Evolutionary conservation across 2,888 invertebrate genomes (phyloP).

Genomic region (Trachelus troglodyta): DNA sequence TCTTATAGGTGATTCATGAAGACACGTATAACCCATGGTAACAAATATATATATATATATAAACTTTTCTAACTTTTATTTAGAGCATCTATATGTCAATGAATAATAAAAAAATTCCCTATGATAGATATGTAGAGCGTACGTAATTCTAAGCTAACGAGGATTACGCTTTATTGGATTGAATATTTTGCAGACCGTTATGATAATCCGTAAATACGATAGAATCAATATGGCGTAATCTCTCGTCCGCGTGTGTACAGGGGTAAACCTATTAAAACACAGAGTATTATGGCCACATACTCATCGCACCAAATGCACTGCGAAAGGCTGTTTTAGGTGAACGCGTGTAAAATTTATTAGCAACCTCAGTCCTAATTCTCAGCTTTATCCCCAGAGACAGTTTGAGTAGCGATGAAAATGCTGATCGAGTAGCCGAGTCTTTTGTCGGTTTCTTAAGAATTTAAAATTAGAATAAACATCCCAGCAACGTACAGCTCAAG

Average conservation of each 20-base stretch:
- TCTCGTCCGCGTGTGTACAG: conserved; percentile 15
- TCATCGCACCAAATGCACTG: neutral
- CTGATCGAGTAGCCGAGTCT: neutral
- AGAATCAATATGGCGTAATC: conserved; percentile 37
- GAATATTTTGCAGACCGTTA: conserved; percentile 32
- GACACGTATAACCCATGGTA: neutral
- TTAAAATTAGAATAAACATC: neutral
- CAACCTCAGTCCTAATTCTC: neutral
- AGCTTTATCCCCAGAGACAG: neutral
- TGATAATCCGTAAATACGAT: conserved; percentile 43
- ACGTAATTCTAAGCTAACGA: conserved; percentile 33
- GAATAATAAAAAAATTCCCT: neutral
- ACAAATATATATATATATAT: neutral
- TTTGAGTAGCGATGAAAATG: neutral
- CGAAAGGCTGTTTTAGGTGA: neutral
- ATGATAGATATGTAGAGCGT: neutral
- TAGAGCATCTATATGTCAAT: too few species aligned
- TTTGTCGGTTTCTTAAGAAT: neutral
- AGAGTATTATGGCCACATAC: conserved; percentile 25
- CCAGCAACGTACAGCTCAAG: neutral
- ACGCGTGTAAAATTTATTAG: neutral
- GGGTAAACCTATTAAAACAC: conserved; percentile 43
- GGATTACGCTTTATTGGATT: conserved; percentile 43
- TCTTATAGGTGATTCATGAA: neutral
- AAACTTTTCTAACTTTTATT: neutral